A percentile compares a stretch with the other conserved stretches of the same genome.
phyloP scores from a whole-genome alignment of 2,797 vertebrate species.

The Heterohyrax brucei region DNA sequence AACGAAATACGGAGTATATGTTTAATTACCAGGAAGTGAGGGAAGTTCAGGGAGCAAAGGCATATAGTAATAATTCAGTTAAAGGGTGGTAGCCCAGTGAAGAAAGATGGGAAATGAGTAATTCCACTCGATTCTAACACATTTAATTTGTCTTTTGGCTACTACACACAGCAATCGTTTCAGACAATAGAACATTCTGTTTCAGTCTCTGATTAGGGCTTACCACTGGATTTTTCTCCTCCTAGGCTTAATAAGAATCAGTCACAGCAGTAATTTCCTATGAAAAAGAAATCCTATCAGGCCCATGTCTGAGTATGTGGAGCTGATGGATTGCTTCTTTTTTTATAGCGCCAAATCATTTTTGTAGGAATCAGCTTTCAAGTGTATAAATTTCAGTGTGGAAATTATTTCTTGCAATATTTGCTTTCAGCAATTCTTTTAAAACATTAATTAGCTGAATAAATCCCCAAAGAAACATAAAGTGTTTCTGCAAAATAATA shows the following conservation, averaged over 20 bases:
- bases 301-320: not conserved
- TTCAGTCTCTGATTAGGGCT: conserved; percentile 75
- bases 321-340: conserved; percentile 64
- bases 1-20: conserved; percentile 50
- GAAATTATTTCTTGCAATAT: conserved; percentile 79
- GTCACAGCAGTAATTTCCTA: conserved; percentile 58
- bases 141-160: conserved; percentile 77
- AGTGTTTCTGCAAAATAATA: conserved; percentile 87
- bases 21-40: conserved; percentile 72
- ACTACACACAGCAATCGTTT: conserved; percentile 71
- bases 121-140: conserved; percentile 69
- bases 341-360: conserved; percentile 78
- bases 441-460: conserved; percentile 81
- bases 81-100: conserved; percentile 45
- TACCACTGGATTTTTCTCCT: conserved; percentile 39
- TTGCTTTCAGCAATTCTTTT: conserved; percentile 84
- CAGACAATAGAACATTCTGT: conserved; percentile 78
- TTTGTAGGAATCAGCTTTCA: conserved; percentile 71
- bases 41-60: not conserved
- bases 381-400: conserved; percentile 80
- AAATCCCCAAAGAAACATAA: conserved; percentile 75
- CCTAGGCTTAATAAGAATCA: conserved; percentile 60
- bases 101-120: conserved; percentile 6
- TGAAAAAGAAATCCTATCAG: conserved; percentile 83
- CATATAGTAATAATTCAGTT: conserved; percentile 73